Evolutionary conservation across 2,888 invertebrate genomes (phyloP), one percentile per base, ranked within the genome.

Genomic region (Spodoptera exigua): DNA sequence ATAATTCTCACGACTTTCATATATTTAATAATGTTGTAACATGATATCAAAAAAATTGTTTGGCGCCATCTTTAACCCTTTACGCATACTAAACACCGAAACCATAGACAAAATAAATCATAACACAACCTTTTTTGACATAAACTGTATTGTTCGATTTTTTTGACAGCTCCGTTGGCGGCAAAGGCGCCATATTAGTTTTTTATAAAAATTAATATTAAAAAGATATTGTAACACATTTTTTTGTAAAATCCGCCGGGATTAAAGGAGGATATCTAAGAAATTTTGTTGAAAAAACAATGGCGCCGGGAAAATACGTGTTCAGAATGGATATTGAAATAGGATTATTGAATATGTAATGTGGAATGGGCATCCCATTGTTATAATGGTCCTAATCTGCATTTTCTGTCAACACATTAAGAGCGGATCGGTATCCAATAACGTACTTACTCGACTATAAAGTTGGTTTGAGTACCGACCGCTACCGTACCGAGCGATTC

Each of bases 171-270:
- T 71, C 76, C 68, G 35, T 1, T 17, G 77, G 70, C 78, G 69
- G 63, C 52, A 56, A 58, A 60, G 70, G 74, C 74, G 70, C 75
- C 74, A 53, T 12, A 12, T 55, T 58, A 45, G 59, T 76, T 77
- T 80, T 83, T 84, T 70, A 27, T 45, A 53, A 65, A 72, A 72
- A 80, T 79, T 77, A 83, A 83, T 84, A 80, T 86, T 86, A 78
- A 87, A 79, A 78, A 72, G 71, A 79, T 83, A 88, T 89, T 88
- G 88, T 89, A 70, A 70, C 63, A 76, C 4, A 14, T 55, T 61
- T 67, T 69, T 85, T 70, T 83, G 82, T 84, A 80, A 77, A 87
- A 83, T 89, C 88, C 88, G 86, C 72, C 84, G 85, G 89, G 86
- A 84, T 85, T 74, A 37, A 45, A 65, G 21, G 34, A 48, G 45